phyloP scores from a whole-genome alignment of 1,140 invertebrate genomes.

The Notospermus geniculatus region DNA sequence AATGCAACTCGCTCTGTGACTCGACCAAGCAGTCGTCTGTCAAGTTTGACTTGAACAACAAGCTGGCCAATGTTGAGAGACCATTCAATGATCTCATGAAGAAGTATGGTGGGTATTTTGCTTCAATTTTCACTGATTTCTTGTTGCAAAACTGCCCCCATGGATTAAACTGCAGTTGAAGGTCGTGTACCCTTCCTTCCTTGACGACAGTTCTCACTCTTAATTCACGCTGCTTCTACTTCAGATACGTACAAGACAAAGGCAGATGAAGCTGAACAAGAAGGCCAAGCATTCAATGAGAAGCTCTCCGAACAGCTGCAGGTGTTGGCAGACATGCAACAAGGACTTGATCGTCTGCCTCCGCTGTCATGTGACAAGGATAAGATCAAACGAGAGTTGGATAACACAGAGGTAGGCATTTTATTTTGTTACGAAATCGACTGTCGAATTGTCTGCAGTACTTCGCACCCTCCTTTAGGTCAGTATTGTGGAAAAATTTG shows the following conservation, averaged over 20 bases:
- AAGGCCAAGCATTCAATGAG: constrained; percentile 71
- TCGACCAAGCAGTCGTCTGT: constrained; percentile 88
- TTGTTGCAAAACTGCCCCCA: too few species aligned
- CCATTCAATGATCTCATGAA: constrained; percentile 45
- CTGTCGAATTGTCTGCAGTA: too few species aligned
- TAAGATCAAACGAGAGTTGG: constrained; percentile 30
- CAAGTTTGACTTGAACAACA: constrained; percentile 84
- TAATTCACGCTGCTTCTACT: too few species aligned
- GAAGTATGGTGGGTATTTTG: constrained; percentile 38
- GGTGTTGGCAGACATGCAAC: constrained; percentile 62
- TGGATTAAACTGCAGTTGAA: too few species aligned
- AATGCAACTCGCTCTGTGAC: constrained; percentile 80
- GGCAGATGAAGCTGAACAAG: constrained; percentile 76
- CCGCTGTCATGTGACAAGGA: too few species aligned
- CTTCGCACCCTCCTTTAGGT: too few species aligned
- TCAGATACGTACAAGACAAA: constrained; percentile 81
- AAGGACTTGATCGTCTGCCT: too few species aligned
- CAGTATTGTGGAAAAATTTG: too few species aligned
- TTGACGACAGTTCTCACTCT: not conserved
- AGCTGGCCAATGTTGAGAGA: constrained; percentile 65
- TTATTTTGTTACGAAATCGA: too few species aligned
- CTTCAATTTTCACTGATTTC: too few species aligned
- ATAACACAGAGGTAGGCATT: constrained; percentile 33
- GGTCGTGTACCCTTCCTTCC: not conserved
- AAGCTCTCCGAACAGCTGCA: constrained; percentile 70